phyloP scores from a whole-genome alignment of 1,140 invertebrate genomes.

The Macrosteles quadrilineatus region DNA sequence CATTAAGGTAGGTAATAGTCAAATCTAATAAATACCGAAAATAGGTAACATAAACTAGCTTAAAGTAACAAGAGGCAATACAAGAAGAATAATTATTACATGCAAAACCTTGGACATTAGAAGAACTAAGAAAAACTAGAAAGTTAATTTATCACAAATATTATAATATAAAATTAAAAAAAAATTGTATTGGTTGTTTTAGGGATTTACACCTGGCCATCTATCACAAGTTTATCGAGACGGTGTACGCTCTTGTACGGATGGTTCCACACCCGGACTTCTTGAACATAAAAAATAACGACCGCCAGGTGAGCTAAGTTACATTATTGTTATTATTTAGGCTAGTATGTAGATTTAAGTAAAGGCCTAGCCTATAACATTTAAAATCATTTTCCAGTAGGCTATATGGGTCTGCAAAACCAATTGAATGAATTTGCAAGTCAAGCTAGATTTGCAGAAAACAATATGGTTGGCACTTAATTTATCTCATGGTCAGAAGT shows the following conservation, averaged over 20 bases:
- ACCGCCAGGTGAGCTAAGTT: slow-evolving; percentile 56
- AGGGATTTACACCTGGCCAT: slow-evolving; percentile 78
- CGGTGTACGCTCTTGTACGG: slow-evolving; percentile 62
- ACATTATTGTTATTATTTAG: too few species aligned
- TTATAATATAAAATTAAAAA: background rate
- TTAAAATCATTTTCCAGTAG: too few species aligned
- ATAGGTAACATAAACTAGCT: background rate
- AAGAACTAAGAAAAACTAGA: background rate
- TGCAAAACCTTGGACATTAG: background rate
- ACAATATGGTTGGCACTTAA: too few species aligned
- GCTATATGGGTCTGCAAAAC: too few species aligned
- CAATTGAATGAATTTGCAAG: too few species aligned
- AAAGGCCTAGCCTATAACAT: too few species aligned
- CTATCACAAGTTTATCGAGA: slow-evolving; percentile 66
- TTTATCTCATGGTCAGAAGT: too few species aligned
- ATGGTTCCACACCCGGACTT: slow-evolving; percentile 66
- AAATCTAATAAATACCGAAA: background rate
- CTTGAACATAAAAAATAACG: slow-evolving; percentile 68
- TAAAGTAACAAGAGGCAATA: background rate
- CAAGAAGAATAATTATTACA: background rate
- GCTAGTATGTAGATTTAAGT: too few species aligned
- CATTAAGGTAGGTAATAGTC: too few species aligned
- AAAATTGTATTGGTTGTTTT: slow-evolving; percentile 42
- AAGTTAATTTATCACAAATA: background rate
- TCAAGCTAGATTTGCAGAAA: too few species aligned